Conservation (phyloP, 37 sponge, comb jelly and placozoan species). For the Aplysina aerophoba region DNA sequence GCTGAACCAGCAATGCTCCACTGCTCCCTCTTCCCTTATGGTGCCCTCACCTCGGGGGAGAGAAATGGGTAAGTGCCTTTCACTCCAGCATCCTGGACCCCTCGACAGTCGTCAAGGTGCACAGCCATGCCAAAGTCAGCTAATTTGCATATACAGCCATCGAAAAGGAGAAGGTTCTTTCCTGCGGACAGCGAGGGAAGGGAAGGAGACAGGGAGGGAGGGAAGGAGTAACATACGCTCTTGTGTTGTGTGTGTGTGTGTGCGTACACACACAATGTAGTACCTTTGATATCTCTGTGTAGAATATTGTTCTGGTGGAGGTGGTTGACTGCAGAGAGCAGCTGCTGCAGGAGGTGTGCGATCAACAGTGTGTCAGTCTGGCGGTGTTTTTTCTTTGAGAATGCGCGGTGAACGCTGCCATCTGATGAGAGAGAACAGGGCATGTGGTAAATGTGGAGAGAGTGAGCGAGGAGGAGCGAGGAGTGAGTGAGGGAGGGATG, state of each 20-base stretch:
- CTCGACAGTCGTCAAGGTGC: background rate
- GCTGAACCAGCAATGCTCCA: background rate
- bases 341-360: slow-evolving; percentile 5
- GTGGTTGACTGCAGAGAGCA: slow-evolving; percentile 10
- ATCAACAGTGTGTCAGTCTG: background rate
- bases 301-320: slow-evolving; percentile 18
- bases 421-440: background rate
- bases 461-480: background rate
- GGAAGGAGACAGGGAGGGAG: background rate
- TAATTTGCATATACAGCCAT: slow-evolving; percentile 2
- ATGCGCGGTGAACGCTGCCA: background rate
- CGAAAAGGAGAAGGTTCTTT: slow-evolving; percentile 10
- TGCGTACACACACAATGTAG: background rate
- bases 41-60: slow-evolving; percentile 10
- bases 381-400: background rate
- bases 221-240: too few relatives aligned
- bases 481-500: background rate
- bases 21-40: background rate
- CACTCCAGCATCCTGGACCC: background rate
- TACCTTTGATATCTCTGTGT: slow-evolving; percentile 34
- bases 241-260: slow-evolving; percentile 18
- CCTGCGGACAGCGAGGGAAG: background rate
- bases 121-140: slow-evolving; percentile 35
- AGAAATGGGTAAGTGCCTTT: slow-evolving; percentile 12
- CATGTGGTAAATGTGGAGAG: background rate